Percentiles rank a stretch among this genome's conserved stretches.
Conservation (phyloP, 2,888 invertebrate genomes). For the Melitaea athalia region DNA sequence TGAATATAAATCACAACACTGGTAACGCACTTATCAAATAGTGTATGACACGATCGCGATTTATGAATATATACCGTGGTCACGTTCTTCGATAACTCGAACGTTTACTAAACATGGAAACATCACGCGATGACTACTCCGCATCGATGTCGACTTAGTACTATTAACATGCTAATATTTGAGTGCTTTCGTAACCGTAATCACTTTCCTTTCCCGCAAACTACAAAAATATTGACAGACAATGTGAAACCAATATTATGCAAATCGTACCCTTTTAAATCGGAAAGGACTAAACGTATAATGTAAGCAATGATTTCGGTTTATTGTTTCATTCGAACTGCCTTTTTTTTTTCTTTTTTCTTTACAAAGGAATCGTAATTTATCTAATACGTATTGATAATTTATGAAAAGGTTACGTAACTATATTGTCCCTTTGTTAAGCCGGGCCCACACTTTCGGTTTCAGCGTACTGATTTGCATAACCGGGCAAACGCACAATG, state of each 20-base stretch:
- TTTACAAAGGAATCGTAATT: constrained; percentile 65
- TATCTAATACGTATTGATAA: constrained; percentile 76
- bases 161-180: constrained; percentile 49
- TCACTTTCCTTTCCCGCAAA: constrained; percentile 73
- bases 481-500: constrained; percentile 70
- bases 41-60: constrained; percentile 70
- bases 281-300: constrained; percentile 47
- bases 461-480: constrained; percentile 80
- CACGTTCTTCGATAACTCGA: constrained; percentile 46
- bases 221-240: constrained; percentile 71
- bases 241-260: constrained; percentile 61
- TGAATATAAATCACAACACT: constrained; percentile 74
- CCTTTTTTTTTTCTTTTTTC: constrained; percentile 53
- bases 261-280: constrained; percentile 62
- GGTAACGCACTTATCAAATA: constrained; percentile 71
- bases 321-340: constrained; percentile 58
- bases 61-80: constrained; percentile 63
- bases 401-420: constrained; percentile 77
- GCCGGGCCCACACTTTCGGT: constrained; percentile 69
- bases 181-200: constrained; percentile 51
- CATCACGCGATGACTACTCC: constrained; percentile 54
- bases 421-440: constrained; percentile 57
- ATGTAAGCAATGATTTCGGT: constrained; percentile 58
- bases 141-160: constrained; percentile 47
- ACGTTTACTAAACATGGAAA: constrained; percentile 48